Conservation (phyloP, 2,888 invertebrate species). For the Synanthedon vespiformis region DNA sequence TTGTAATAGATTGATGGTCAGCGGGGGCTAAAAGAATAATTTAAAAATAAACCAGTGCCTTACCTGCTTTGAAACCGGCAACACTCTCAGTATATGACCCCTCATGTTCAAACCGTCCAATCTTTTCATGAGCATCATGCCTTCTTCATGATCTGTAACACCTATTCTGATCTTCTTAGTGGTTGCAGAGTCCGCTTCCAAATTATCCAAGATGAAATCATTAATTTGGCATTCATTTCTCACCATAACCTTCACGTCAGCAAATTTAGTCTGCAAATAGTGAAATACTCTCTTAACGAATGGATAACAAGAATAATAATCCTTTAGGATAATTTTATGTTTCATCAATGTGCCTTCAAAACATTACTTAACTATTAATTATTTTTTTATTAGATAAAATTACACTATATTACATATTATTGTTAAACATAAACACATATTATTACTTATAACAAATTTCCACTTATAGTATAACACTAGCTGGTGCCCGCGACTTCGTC, state of each 20-base stretch:
- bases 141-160: conserved; percentile 39
- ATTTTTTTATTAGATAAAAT: too few species aligned
- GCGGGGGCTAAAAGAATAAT: too few species aligned
- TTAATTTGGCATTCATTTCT: conserved; percentile 41
- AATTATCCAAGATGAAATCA: conserved; percentile 48
- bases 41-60: not conserved
- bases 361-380: too few species aligned
- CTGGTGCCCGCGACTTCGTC: too few species aligned
- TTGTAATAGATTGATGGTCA: too few species aligned
- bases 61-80: conserved; percentile 32
- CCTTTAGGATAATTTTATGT: too few species aligned
- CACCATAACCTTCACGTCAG: conserved; percentile 41
- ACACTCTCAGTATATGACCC: conserved; percentile 31
- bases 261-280: conserved; percentile 42
- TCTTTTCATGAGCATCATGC: conserved; percentile 36
- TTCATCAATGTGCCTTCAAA: too few species aligned
- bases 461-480: too few species aligned
- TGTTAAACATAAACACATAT: too few species aligned
- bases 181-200: conserved; percentile 30
- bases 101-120: conserved; percentile 39
- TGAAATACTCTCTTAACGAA: not conserved
- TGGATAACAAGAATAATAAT: too few species aligned
- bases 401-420: too few species aligned
- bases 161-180: conserved; percentile 48
- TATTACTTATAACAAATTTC: too few species aligned